phyloP scores from a whole-genome alignment of 2,113 vertebrate genomes.

The Sterna hirundo region DNA sequence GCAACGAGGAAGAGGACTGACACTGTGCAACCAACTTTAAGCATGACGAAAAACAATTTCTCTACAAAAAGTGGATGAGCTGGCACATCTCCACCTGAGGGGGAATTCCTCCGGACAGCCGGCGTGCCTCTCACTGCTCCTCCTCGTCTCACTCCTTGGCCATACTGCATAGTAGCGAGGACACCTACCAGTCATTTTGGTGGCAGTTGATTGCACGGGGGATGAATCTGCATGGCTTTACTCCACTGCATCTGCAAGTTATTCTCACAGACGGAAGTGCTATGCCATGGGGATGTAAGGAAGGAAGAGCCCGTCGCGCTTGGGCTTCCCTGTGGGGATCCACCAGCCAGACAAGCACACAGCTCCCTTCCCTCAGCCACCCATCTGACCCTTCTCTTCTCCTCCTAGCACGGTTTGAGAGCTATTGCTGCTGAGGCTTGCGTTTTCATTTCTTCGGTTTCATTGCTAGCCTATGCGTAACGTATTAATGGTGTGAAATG shows the following conservation, averaged over 20 bases:
- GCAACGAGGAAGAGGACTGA: background rate
- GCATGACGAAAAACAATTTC: background rate
- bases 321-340: background rate
- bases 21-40: background rate
- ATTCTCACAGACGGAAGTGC: background rate
- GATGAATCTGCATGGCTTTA: background rate
- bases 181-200: background rate
- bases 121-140: fast-evolving
- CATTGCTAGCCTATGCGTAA: background rate
- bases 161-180: background rate
- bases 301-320: background rate
- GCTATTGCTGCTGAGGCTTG: background rate
- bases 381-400: background rate
- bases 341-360: fast-evolving
- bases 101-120: background rate
- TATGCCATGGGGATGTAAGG: background rate
- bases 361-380: background rate
- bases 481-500: background rate
- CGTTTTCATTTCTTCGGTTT: background rate
- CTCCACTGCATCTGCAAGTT: background rate
- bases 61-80: background rate
- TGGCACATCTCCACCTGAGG: background rate
- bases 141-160: background rate
- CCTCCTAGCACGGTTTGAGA: background rate
- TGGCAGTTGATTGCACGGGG: background rate